phyloP scores from a whole-genome alignment of 2,888 invertebrate genomes.

The Conistra vaccinii region DNA sequence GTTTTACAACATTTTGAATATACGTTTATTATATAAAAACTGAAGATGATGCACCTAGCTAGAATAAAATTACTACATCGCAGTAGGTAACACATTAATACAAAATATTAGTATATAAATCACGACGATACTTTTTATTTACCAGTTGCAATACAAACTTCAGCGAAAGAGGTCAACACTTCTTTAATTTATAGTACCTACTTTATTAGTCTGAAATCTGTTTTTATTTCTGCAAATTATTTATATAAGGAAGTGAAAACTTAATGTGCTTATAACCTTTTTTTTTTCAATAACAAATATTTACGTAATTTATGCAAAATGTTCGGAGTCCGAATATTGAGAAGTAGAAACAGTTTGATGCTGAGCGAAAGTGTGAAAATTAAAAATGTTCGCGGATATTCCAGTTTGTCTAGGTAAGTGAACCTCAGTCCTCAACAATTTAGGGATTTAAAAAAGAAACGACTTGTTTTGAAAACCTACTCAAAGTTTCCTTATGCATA shows the following conservation, averaged over 20 bases:
- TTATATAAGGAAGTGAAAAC: not conserved
- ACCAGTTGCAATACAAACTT: not conserved
- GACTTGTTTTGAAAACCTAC: too few relatives aligned
- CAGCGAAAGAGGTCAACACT: not conserved
- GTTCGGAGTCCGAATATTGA: not conserved
- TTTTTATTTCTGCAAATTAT: not conserved
- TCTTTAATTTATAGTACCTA: not conserved
- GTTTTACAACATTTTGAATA: too few relatives aligned
- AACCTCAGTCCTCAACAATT: too few relatives aligned
- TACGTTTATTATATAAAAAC: too few relatives aligned
- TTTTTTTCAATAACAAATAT: not conserved
- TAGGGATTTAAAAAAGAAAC: too few relatives aligned
- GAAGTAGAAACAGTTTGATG: not conserved
- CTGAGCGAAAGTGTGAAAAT: not conserved
- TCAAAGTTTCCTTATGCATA: too few relatives aligned
- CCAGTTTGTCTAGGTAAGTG: constrained; percentile 22
- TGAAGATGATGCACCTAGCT: too few relatives aligned
- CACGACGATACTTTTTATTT: not conserved
- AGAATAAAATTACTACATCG: too few relatives aligned
- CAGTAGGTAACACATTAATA: too few relatives aligned
- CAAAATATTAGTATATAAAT: not conserved
- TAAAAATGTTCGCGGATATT: constrained; percentile 1
- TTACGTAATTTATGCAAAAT: not conserved
- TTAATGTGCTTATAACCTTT: not conserved
- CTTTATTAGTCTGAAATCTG: not conserved